A percentile compares a stretch with the other conserved stretches of the same genome.
These are phyloP conservation scores for Ornithoptera priamus DNA, from an alignment of 2,888 invertebrate genomes.

Conservation along the genomic window DNA sequence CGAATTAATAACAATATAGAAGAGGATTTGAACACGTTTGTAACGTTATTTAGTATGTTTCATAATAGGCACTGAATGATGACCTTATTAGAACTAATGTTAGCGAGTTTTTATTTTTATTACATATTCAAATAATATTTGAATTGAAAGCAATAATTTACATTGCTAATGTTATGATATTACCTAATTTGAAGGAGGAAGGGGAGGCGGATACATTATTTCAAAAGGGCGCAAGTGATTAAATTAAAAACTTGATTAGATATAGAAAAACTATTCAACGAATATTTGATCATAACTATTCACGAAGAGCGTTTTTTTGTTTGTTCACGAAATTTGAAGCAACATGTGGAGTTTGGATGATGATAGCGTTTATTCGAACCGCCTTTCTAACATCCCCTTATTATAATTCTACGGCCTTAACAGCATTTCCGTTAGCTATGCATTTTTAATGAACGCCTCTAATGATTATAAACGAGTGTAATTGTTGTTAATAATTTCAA, in stretches of 20 bases:
- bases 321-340: no score
- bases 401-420: no score
- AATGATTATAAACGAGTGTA: no score
- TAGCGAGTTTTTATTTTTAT: background rate
- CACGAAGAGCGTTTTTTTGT: no score
- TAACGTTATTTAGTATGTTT: background rate
- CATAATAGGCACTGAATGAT: slow-evolving; percentile 8
- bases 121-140: background rate
- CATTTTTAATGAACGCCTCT: no score
- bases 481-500: no score
- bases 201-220: background rate
- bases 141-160: background rate
- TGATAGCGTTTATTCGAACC: no score
- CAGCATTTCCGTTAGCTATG: no score
- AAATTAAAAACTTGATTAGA: background rate
- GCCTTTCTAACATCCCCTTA: no score
- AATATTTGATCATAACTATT: no score
- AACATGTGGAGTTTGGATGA: no score
- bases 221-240: background rate
- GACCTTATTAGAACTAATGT: slow-evolving; percentile 9
- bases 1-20: background rate
- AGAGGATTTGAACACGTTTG: background rate
- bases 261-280: no score
- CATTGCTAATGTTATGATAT: background rate
- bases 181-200: background rate